These are phyloP conservation scores for Agraylea sexmaculata DNA, from an alignment of 1,140 invertebrate species.

Conservation along the genomic window DNA sequence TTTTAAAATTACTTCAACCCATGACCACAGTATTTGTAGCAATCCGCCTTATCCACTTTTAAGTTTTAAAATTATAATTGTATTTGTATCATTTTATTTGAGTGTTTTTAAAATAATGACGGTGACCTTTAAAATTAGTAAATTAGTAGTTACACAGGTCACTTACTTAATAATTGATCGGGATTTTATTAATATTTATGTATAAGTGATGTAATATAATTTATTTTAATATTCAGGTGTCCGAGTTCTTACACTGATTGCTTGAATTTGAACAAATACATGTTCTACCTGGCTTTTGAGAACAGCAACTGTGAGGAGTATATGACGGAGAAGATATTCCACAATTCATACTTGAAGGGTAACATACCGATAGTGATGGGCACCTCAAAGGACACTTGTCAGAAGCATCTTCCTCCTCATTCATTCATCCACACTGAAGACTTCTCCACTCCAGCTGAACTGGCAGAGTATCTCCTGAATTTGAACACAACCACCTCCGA, in stretches of 20 bases:
- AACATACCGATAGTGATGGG: conserved; percentile 56
- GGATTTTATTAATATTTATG: neutral
- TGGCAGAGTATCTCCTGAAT: conserved; percentile 48
- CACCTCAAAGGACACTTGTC: conserved; percentile 34
- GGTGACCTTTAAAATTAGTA: neutral
- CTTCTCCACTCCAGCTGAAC: conserved; percentile 44
- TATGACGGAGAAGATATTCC: conserved; percentile 53
- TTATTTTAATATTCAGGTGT: conserved; percentile 29
- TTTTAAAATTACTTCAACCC: too few relatives aligned
- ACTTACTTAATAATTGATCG: neutral
- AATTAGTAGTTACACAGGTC: neutral
- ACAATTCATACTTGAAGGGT: conserved; percentile 41
- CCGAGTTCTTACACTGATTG: conserved; percentile 42
- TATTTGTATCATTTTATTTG: too few relatives aligned
- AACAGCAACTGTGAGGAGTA: conserved; percentile 54
- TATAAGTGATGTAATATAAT: neutral
- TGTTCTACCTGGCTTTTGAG: conserved; percentile 61
- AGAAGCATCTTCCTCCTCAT: conserved; percentile 38
- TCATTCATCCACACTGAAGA: conserved; percentile 61
- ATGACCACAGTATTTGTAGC: too few relatives aligned
- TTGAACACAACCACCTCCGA: conserved; percentile 39
- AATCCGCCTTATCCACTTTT: too few relatives aligned
- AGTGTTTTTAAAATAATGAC: too few relatives aligned
- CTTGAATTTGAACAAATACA: conserved; percentile 38
- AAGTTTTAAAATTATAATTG: too few relatives aligned